These are phyloP conservation scores for Leptopilina syphax DNA, from an alignment of 2,888 invertebrate genomes.

Conservation along the genomic window DNA sequence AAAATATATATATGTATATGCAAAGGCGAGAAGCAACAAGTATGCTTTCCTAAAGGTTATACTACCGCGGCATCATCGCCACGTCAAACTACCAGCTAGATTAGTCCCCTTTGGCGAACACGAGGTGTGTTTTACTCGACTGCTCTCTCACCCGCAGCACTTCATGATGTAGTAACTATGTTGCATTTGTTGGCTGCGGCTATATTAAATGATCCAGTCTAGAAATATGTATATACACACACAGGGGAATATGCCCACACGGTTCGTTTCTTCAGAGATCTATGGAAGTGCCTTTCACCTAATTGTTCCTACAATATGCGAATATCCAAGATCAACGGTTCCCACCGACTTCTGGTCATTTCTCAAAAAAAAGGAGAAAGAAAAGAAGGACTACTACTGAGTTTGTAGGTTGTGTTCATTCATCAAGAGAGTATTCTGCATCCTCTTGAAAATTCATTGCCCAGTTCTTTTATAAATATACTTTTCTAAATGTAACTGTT, in stretches of 20 bases:
- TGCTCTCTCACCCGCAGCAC: slow-evolving; percentile 54
- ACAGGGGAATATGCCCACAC: neutral
- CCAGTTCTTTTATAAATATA: no score
- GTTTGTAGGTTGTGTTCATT: no score
- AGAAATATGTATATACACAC: neutral
- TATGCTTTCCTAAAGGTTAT: slow-evolving; percentile 62
- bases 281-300: slow-evolving; percentile 77
- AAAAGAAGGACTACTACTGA: no score
- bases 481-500: no score
- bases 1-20: neutral
- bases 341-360: slow-evolving; percentile 68
- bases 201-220: slow-evolving; percentile 71
- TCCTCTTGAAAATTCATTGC: no score
- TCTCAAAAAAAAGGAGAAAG: neutral
- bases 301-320: slow-evolving; percentile 77
- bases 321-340: slow-evolving; percentile 74
- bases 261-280: slow-evolving; percentile 41
- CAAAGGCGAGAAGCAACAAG: slow-evolving; percentile 46
- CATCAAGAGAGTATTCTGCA: no score
- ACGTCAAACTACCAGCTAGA: slow-evolving; percentile 66
- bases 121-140: slow-evolving; percentile 65
- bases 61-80: slow-evolving; percentile 62
- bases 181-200: slow-evolving; percentile 58
- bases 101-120: slow-evolving; percentile 69
- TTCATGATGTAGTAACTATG: slow-evolving; percentile 55